These are phyloP conservation scores for Ormyrus nitidulus DNA, from an alignment of 2,888 invertebrate species.

Conservation along the genomic window DNA sequence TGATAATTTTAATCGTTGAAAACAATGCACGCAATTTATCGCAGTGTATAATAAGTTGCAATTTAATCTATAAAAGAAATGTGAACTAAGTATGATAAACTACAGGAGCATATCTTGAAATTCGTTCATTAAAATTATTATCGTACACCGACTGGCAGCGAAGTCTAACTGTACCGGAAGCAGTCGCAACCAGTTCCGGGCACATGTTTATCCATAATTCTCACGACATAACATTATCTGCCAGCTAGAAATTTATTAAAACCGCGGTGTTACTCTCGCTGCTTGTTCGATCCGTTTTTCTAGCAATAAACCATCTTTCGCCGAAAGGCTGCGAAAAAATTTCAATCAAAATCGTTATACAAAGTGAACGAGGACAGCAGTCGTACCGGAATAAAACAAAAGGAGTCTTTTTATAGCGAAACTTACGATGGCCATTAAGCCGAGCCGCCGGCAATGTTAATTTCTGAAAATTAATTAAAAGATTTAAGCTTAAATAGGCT, in stretches of 20 bases:
- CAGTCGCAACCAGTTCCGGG: slow-evolving; percentile 64
- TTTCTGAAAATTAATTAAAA: slow-evolving; percentile 71
- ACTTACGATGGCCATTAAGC: slow-evolving; percentile 66
- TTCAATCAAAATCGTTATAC: neutral
- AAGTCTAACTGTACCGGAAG: slow-evolving; percentile 66
- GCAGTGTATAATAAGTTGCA: neutral
- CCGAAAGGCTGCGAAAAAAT: neutral
- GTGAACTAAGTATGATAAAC: slow-evolving; percentile 35
- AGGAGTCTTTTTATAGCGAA: slow-evolving; percentile 63
- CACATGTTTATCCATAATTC: slow-evolving; percentile 68
- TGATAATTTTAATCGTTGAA: slow-evolving; percentile 17
- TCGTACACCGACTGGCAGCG: slow-evolving; percentile 36
- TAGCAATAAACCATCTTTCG: neutral
- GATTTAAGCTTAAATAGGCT: slow-evolving; percentile 54
- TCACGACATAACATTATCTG: slow-evolving; percentile 29
- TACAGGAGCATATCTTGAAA: slow-evolving; percentile 41
- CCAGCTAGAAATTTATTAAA: slow-evolving; percentile 10
- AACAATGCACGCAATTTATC: neutral
- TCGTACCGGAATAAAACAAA: slow-evolving; percentile 59
- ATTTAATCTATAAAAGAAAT: slow-evolving; percentile 2
- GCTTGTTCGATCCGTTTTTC: neutral
- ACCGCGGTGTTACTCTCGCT: neutral
- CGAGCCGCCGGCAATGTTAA: slow-evolving; percentile 64
- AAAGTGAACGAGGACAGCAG: slow-evolving; percentile 45
- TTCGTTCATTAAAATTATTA: slow-evolving; percentile 58